Conservation (phyloP, 1,140 invertebrate species). For the Telenomus remus region DNA sequence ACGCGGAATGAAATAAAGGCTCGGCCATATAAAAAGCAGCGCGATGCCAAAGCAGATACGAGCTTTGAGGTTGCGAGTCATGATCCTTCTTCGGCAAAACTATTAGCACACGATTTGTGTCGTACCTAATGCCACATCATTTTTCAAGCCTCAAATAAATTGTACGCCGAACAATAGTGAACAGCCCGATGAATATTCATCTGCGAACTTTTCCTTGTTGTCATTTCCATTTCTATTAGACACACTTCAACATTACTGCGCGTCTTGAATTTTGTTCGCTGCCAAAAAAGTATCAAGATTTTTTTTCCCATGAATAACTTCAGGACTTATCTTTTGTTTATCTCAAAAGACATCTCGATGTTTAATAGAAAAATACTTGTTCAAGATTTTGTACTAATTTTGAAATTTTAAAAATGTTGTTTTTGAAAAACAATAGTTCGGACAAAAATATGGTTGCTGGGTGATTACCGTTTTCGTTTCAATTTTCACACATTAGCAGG, state of each 20-base stretch:
- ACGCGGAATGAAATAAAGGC: slow-evolving; percentile 13
- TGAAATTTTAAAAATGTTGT: too few relatives aligned
- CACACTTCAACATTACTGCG: too few relatives aligned
- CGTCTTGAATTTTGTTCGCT: too few relatives aligned
- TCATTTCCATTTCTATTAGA: too few relatives aligned
- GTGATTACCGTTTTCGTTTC: slow-evolving; percentile 21
- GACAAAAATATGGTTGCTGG: too few relatives aligned
- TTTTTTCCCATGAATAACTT: too few relatives aligned
- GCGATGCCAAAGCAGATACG: slow-evolving; percentile 1
- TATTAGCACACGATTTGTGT: slow-evolving; percentile 62
- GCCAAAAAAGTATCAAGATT: too few relatives aligned
- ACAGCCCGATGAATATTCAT: slow-evolving; percentile 45
- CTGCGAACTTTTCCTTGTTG: not conserved
- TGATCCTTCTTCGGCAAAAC: slow-evolving; percentile 35
- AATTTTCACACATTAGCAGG: slow-evolving; percentile 22
- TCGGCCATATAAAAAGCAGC: slow-evolving; percentile 16
- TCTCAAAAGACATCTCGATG: too few relatives aligned
- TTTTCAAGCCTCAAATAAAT: slow-evolving; percentile 44
- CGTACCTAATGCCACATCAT: slow-evolving; percentile 39
- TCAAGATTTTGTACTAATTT: too few relatives aligned
- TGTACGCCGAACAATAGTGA: slow-evolving; percentile 41
- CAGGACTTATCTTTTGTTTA: too few relatives aligned
- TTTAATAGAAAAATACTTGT: too few relatives aligned
- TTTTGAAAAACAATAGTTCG: too few relatives aligned
- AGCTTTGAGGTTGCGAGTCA: slow-evolving; percentile 30